These are phyloP conservation scores for Chelon auratus DNA, from an alignment of 2,797 vertebrate species.

Conservation along the genomic window DNA sequence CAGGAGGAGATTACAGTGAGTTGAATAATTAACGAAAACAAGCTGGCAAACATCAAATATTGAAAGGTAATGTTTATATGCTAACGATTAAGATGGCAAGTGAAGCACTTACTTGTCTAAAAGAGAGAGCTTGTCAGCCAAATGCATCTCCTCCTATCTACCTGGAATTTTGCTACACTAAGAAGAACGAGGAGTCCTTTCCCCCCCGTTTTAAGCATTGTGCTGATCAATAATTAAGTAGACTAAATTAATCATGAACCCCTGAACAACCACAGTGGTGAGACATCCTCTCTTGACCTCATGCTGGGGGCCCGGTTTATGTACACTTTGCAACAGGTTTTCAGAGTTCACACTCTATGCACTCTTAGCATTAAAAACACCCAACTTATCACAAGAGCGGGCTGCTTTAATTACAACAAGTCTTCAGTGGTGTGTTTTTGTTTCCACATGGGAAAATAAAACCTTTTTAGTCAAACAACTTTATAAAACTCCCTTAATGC, in stretches of 20 bases:
- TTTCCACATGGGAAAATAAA: slow-evolving; percentile 5
- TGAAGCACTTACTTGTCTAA: slow-evolving; percentile 78
- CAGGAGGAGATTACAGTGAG: slow-evolving; percentile 78
- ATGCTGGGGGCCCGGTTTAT: slow-evolving; percentile 14
- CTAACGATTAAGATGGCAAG: slow-evolving; percentile 78
- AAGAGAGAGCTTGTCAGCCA: slow-evolving; percentile 71
- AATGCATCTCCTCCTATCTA: slow-evolving; percentile 73
- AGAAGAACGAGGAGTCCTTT: slow-evolving; percentile 49
- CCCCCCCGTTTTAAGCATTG: slow-evolving; percentile 65
- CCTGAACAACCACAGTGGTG: slow-evolving; percentile 72
- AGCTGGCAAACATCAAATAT: slow-evolving; percentile 85
- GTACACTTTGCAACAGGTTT: slow-evolving; percentile 66
- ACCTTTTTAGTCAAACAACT: slow-evolving; percentile 12
- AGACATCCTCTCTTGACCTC: slow-evolving; percentile 74
- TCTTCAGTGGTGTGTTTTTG: background rate
- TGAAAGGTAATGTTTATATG: slow-evolving; percentile 83
- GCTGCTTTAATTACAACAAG: slow-evolving; percentile 21
- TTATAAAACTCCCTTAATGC: slow-evolving; percentile 1
- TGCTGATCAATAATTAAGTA: slow-evolving; percentile 76
- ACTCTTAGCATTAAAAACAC: background rate
- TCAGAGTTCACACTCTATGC: background rate
- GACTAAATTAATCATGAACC: slow-evolving; percentile 79
- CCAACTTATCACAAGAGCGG: background rate
- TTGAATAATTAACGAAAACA: slow-evolving; percentile 87
- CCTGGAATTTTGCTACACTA: slow-evolving; percentile 68